Conservation (phyloP, 2,113 vertebrate species). For the Chinchilla lanigera region DNA sequence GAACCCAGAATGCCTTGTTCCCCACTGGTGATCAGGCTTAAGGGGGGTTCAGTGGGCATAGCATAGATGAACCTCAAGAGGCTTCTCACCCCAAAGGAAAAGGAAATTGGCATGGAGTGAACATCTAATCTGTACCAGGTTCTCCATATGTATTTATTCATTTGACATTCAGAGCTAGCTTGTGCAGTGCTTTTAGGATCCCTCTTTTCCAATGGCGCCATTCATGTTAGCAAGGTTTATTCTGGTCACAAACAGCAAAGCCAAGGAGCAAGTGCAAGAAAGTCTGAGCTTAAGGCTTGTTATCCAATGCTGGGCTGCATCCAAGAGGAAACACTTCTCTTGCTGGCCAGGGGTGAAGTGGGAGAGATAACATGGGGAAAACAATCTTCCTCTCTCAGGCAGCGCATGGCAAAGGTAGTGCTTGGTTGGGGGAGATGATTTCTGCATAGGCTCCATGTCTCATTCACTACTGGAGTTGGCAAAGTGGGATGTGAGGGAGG, state of each 20-base stretch:
- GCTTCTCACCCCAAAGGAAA: not conserved
- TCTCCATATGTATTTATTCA: not conserved
- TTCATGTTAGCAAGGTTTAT: not conserved
- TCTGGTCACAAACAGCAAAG: not conserved
- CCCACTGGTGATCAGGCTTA: not conserved
- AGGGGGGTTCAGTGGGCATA: not conserved
- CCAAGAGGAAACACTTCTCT: not conserved
- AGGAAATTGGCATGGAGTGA: not conserved
- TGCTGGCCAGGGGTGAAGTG: rapidly evolving
- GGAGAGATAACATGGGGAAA: rapidly evolving
- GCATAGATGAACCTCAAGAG: not conserved
- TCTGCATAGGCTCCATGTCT: not conserved
- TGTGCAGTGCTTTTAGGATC: not conserved
- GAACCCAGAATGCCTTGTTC: not conserved
- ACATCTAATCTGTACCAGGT: not conserved
- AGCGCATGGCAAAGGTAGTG: not conserved
- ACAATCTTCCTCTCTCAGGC: not conserved
- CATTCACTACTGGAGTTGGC: not conserved
- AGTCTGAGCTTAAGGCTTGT: not conserved
- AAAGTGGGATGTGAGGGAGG: not conserved
- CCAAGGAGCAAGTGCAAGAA: not conserved
- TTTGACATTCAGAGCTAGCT: not conserved
- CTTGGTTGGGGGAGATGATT: rapidly evolving
- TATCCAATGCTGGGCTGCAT: no score
- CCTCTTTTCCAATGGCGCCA: not conserved